phyloP scores from a whole-genome alignment of 2,888 invertebrate species.

The Hemithea aestivaria region DNA sequence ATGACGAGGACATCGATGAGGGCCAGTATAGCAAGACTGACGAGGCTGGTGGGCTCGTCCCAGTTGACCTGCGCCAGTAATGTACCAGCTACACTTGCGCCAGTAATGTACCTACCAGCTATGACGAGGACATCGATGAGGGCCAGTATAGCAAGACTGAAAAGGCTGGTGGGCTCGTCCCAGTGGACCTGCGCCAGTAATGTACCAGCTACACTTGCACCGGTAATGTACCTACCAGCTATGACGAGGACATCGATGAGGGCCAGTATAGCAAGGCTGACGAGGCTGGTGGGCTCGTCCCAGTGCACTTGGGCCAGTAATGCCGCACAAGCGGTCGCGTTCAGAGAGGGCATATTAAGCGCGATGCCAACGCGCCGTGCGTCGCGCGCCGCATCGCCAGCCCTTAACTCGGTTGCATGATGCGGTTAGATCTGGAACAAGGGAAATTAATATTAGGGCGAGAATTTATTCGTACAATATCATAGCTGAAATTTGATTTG shows the following conservation, averaged over 20 bases:
- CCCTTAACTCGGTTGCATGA: conserved; percentile 35
- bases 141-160: too few species aligned
- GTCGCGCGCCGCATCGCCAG: conserved; percentile 56
- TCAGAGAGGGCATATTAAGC: conserved; percentile 85
- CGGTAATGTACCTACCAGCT: conserved; percentile 75
- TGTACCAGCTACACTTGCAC: too few species aligned
- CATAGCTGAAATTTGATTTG: too few species aligned
- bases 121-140: too few species aligned
- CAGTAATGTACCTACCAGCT: conserved; percentile 52
- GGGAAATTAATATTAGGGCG: background rate
- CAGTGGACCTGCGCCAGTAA: too few species aligned
- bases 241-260: conserved; percentile 94
- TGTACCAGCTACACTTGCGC: too few species aligned
- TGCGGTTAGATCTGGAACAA: conserved; percentile 28
- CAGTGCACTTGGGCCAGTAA: conserved; percentile 89
- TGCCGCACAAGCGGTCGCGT: conserved; percentile 89
- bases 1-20: too few species aligned
- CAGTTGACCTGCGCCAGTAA: too few species aligned
- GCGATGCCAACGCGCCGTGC: conserved; percentile 49
- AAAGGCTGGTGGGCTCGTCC: too few species aligned
- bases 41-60: too few species aligned
- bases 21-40: too few species aligned
- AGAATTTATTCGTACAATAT: too few species aligned
- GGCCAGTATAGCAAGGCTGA: conserved; percentile 87
- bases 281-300: conserved; percentile 88